phyloP scores from a whole-genome alignment of 1,140 invertebrate genomes.

The Diabrotica virgifera region DNA sequence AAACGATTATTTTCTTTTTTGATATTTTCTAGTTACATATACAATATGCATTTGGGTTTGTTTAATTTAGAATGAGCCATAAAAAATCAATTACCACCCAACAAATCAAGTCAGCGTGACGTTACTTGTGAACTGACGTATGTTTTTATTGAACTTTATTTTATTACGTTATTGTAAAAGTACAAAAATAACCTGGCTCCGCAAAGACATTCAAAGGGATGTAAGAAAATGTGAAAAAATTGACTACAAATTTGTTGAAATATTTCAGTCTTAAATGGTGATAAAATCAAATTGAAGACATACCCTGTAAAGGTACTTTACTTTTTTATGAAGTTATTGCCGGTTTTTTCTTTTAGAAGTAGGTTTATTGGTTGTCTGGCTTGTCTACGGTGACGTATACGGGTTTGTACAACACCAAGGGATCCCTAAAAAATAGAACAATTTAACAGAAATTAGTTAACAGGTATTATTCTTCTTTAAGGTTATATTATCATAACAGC shows the following conservation, averaged over 20 bases:
- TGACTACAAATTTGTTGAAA: conserved; percentile 19
- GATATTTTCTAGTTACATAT: too few relatives aligned
- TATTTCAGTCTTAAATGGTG: conserved; percentile 25
- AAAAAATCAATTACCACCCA: too few relatives aligned
- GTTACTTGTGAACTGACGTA: too few relatives aligned
- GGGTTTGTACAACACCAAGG: conserved; percentile 64
- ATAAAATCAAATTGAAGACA: conserved; percentile 20
- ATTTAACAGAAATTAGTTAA: neutral
- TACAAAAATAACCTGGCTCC: too few relatives aligned
- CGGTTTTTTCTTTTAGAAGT: conserved; percentile 4
- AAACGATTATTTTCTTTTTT: too few relatives aligned
- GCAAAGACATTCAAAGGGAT: too few relatives aligned
- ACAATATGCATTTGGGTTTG: too few relatives aligned
- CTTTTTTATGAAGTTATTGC: conserved; percentile 22
- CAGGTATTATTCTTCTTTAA: neutral
- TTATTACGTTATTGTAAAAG: too few relatives aligned
- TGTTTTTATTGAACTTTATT: too few relatives aligned
- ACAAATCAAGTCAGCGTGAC: too few relatives aligned
- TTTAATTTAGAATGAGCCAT: too few relatives aligned
- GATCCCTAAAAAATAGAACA: conserved; percentile 43
- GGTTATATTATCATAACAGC: too few relatives aligned
- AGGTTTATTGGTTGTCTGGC: conserved; percentile 22
- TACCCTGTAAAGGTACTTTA: conserved; percentile 23
- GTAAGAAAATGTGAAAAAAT: conserved; percentile 23
- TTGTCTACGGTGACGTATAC: conserved; percentile 62